Conservation (phyloP, 1,140 invertebrate genomes). For the Diorhabda elongata region DNA sequence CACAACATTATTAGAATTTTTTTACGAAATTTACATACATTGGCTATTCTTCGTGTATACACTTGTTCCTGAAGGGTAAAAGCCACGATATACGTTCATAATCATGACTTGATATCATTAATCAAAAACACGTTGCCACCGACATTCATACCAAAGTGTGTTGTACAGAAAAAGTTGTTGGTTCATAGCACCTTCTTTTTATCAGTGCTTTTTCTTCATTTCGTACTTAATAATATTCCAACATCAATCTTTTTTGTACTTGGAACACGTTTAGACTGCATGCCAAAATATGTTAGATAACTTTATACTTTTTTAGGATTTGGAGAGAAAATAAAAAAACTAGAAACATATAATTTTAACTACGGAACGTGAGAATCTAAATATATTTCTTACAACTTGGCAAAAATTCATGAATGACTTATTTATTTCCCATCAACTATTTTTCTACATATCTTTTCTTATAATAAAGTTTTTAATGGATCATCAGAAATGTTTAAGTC, state of each 20-base stretch:
- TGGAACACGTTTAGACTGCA: background rate
- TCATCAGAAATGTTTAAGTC: too few relatives aligned
- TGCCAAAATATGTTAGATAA: background rate
- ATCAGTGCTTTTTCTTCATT: background rate
- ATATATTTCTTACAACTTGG: too few relatives aligned
- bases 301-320: too few relatives aligned
- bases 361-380: too few relatives aligned
- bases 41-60: background rate
- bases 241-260: background rate
- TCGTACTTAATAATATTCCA: conserved; percentile 2
- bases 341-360: too few relatives aligned
- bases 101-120: background rate
- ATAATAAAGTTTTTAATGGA: too few relatives aligned
- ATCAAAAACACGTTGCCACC: background rate
- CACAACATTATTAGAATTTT: background rate
- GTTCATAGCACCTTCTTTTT: conserved; percentile 2
- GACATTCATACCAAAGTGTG: conserved; percentile 1
- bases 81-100: background rate
- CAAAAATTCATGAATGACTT: too few relatives aligned
- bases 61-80: background rate
- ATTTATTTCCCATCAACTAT: too few relatives aligned
- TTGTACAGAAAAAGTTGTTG: conserved; percentile 2
- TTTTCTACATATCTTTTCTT: too few relatives aligned
- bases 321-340: too few relatives aligned
- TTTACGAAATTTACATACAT: conserved; percentile 3